A percentile compares a stretch with the other conserved stretches of the same genome.
Conservation (phyloP, 2,113 vertebrate species). For the Gavialis gangeticus region DNA sequence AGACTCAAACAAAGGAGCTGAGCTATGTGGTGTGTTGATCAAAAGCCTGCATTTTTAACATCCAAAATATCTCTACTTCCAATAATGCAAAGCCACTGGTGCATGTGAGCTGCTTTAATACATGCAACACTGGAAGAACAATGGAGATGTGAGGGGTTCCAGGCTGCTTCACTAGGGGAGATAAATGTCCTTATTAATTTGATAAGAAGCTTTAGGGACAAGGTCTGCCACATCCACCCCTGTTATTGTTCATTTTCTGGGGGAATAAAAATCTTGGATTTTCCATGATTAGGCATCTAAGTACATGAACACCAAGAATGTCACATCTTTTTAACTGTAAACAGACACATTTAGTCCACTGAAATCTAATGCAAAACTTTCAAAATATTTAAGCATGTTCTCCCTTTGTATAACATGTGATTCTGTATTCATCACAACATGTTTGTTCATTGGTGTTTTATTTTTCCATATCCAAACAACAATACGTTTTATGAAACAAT, state of each 20-base stretch:
- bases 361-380: neutral
- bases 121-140: neutral
- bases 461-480: neutral
- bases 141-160: neutral
- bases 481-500: neutral
- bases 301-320: fast-evolving
- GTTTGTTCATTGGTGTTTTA: neutral
- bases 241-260: neutral
- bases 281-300: neutral
- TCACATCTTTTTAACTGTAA: neutral
- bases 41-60: neutral
- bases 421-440: neutral
- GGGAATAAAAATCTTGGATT: neutral
- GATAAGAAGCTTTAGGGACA: fast-evolving
- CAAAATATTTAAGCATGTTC: neutral
- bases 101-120: neutral
- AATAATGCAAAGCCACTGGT: neutral
- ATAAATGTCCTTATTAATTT: neutral
- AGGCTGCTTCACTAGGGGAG: neutral
- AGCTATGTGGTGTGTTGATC: neutral
- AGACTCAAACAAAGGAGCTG: no score
- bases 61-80: neutral
- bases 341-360: neutral
- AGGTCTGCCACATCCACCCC: neutral
- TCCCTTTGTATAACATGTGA: neutral